A percentile compares a stretch with the other conserved stretches of the same genome.
Evolutionary conservation across 1,140 invertebrate species (phyloP).

Genomic region (Ostrea denselamellosa): DNA sequence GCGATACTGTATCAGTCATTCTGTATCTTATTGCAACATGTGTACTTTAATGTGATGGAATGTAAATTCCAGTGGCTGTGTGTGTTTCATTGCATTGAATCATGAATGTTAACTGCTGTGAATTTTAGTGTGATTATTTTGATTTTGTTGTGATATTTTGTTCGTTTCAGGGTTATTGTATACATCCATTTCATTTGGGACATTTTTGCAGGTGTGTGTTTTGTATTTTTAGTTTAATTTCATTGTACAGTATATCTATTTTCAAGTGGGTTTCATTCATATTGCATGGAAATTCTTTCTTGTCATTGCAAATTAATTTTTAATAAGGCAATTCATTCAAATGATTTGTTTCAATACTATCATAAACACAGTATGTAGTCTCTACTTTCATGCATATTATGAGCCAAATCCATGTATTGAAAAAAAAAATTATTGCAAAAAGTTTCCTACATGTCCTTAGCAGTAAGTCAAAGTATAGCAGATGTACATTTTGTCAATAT

Average conservation of each 20-base stretch:
- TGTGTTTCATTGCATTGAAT: not conserved
- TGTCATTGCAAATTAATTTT: no score
- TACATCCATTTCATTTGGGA: not conserved
- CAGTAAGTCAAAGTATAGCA: no score
- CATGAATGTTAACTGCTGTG: constrained; percentile 10
- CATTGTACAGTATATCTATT: not conserved
- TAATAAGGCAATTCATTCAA: no score
- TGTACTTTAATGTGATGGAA: no score
- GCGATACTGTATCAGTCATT: not conserved
- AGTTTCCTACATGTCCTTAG: no score
- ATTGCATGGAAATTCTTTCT: not conserved
- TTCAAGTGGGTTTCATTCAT: not conserved
- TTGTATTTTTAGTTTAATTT: not conserved
- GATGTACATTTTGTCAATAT: no score
- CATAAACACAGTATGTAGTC: no score
- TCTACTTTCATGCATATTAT: no score
- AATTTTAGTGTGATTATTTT: not conserved
- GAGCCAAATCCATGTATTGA: no score
- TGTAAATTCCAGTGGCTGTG: not conserved
- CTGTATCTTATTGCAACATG: not conserved
- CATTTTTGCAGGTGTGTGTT: not conserved
- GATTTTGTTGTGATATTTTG: constrained; percentile 27
- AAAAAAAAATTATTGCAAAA: no score
- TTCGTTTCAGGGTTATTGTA: constrained; percentile 11
- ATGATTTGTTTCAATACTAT: no score